A percentile compares a stretch with the other conserved stretches of the same genome.
These are phyloP conservation scores for Hylyphantes graminicola DNA, from an alignment of 1,140 invertebrate species.

Conservation along the genomic window DNA sequence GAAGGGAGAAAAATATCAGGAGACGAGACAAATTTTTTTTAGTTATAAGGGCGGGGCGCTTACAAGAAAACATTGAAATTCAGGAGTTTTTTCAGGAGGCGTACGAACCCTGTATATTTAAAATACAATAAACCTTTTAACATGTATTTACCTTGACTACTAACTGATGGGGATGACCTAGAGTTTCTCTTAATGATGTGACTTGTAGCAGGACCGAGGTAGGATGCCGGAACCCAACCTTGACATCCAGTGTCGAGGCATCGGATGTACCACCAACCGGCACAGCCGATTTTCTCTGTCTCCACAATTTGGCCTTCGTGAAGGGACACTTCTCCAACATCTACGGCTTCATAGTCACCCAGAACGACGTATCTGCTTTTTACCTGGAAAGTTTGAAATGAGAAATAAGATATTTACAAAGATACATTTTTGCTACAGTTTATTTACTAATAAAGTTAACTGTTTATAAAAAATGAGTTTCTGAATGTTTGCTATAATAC, in stretches of 20 bases:
- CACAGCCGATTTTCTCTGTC: constrained; percentile 90
- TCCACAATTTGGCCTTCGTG: constrained; percentile 81
- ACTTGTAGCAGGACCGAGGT: constrained; percentile 74
- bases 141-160: constrained; percentile 67
- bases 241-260: constrained; percentile 76
- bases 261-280: constrained; percentile 96
- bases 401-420: too few species aligned
- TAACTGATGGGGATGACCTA: constrained; percentile 68
- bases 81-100: too few species aligned
- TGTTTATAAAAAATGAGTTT: too few species aligned
- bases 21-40: too few species aligned
- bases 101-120: too few species aligned
- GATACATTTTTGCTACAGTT: too few species aligned
- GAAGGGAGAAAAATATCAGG: too few species aligned
- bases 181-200: constrained; percentile 61
- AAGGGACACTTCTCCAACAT: constrained; percentile 87
- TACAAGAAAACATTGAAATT: too few species aligned
- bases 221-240: constrained; percentile 93
- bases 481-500: too few species aligned
- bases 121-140: not conserved
- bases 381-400: constrained; percentile 27
- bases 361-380: constrained; percentile 77
- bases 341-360: constrained; percentile 90
- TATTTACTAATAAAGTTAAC: too few species aligned
- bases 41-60: too few species aligned